Conservation (phyloP, 2,888 invertebrate species). For the Apotomis betuletana region DNA sequence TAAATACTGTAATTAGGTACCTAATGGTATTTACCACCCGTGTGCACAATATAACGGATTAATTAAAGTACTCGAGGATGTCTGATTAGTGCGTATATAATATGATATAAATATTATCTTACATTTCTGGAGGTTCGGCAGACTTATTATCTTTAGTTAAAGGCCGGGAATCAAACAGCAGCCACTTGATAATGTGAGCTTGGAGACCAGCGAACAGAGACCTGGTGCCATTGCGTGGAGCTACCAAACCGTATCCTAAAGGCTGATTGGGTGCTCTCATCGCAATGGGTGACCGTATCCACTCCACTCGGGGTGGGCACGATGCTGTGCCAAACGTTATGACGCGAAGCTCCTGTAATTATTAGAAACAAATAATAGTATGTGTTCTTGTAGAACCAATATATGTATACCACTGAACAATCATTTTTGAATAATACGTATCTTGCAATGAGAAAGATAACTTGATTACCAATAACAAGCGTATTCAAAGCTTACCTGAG, state of each 20-base stretch:
- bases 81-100: too few species aligned
- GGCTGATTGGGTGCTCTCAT: constrained; percentile 84
- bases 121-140: constrained; percentile 82
- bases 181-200: constrained; percentile 87
- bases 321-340: constrained; percentile 86
- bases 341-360: constrained; percentile 83
- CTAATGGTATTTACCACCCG: too few species aligned
- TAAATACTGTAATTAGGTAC: too few species aligned
- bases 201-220: constrained; percentile 86
- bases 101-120: constrained; percentile 50
- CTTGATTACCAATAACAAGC: too few species aligned
- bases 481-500: too few species aligned
- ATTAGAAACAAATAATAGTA: background rate
- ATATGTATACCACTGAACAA: too few species aligned
- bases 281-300: constrained; percentile 87
- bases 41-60: too few species aligned
- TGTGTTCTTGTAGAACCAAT: too few species aligned
- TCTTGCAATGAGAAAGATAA: too few species aligned
- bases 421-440: too few species aligned
- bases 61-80: too few species aligned
- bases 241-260: constrained; percentile 86
- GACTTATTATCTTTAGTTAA: constrained; percentile 76
- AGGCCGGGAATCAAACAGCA: constrained; percentile 84
- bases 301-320: constrained; percentile 88
- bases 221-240: constrained; percentile 86